Percentiles rank a stretch among this genome's conserved stretches.
Conservation (phyloP, 2,888 invertebrate species). For the Limnephilus rhombicus region DNA sequence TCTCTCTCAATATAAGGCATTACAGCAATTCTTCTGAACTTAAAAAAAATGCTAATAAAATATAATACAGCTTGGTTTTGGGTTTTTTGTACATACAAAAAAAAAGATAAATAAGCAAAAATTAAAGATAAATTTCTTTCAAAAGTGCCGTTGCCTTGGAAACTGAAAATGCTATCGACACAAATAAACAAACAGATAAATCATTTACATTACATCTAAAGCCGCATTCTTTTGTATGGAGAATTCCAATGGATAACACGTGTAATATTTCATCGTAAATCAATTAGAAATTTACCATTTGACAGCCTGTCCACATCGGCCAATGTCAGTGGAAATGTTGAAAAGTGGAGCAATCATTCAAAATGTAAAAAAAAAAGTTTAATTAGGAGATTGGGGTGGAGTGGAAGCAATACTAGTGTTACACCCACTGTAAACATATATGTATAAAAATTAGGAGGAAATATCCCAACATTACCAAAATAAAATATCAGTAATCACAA, state of each 20-base stretch:
- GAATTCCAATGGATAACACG: not conserved
- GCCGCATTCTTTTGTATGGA: not conserved
- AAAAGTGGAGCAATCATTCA: not conserved
- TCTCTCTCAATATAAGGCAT: not conserved
- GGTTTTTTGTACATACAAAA: not conserved
- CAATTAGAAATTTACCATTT: not conserved
- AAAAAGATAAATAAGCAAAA: not conserved
- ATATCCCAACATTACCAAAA: too few species aligned
- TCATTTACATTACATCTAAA: not conserved
- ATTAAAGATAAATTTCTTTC: not conserved
- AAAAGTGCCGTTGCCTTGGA: not conserved
- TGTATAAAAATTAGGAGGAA: too few species aligned
- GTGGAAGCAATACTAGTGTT: not conserved
- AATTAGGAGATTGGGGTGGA: not conserved
- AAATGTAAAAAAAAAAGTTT: not conserved
- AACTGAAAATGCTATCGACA: not conserved
- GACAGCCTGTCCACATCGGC: not conserved
- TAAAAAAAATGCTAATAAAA: not conserved
- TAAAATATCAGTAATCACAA: too few species aligned
- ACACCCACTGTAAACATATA: too few species aligned
- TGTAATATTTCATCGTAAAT: not conserved
- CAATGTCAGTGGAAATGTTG: not conserved
- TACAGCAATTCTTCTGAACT: not conserved
- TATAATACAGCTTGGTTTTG: not conserved
- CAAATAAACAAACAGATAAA: not conserved